phyloP scores from a whole-genome alignment of 2,888 invertebrate genomes.

The Nephrotoma guestfalica region DNA sequence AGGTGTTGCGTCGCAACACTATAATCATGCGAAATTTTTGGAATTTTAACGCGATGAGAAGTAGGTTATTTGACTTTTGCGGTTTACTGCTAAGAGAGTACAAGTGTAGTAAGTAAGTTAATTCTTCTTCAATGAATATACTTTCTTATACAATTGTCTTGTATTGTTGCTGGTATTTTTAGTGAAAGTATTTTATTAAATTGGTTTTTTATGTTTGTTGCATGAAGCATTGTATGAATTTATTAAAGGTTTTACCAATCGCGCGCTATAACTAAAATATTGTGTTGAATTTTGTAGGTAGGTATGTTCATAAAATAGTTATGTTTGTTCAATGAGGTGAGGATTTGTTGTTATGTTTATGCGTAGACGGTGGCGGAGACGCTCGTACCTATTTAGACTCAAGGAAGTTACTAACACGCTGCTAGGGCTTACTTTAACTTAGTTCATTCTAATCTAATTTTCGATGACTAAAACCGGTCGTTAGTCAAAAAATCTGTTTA shows the following conservation, averaged over 20 bases:
- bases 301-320: neutral
- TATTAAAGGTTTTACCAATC: neutral
- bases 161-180: neutral
- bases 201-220: neutral
- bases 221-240: neutral
- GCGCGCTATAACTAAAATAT: neutral
- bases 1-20: neutral
- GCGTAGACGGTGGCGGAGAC: too few relatives aligned
- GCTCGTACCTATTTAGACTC: too few relatives aligned
- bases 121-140: neutral
- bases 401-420: too few relatives aligned
- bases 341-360: neutral
- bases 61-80: neutral
- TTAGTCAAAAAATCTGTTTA: neutral
- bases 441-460: neutral
- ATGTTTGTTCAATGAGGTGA: neutral
- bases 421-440: neutral
- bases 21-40: neutral
- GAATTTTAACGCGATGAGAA: neutral
- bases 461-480: neutral
- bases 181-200: neutral
- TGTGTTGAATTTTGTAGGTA: neutral
- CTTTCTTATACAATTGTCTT: neutral
- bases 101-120: neutral
- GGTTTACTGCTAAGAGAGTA: neutral